These are phyloP conservation scores for Aleiodes testaceus DNA, from an alignment of 2,888 invertebrate genomes.

Conservation along the genomic window DNA sequence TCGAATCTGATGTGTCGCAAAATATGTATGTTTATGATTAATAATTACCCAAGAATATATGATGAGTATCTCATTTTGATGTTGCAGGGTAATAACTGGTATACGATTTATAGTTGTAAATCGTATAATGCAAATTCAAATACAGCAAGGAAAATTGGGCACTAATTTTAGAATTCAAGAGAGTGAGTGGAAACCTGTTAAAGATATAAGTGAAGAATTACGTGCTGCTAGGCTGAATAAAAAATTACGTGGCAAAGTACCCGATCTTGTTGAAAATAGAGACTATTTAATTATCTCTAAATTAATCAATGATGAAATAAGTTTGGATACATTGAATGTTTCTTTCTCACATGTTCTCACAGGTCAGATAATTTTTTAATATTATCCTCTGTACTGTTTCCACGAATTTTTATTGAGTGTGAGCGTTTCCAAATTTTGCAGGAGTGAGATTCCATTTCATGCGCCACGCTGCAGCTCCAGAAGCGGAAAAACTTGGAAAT, in stretches of 20 bases:
- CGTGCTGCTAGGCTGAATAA: background rate
- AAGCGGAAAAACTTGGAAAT: background rate
- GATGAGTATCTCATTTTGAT: background rate
- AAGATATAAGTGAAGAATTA: background rate
- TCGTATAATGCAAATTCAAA: background rate
- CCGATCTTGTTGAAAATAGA: background rate
- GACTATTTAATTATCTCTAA: background rate
- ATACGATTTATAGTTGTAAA: background rate
- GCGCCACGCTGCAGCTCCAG: too few species aligned
- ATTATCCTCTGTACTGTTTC: too few species aligned
- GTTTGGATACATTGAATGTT: background rate
- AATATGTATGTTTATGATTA: too few species aligned
- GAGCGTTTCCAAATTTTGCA: background rate
- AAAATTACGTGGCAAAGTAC: background rate
- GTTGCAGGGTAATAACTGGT: constrained; percentile 1
- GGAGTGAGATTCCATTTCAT: background rate
- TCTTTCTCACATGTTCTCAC: background rate
- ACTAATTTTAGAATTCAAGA: background rate
- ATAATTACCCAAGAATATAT: background rate
- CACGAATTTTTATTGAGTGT: too few species aligned
- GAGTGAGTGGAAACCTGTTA: background rate
- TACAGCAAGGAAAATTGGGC: constrained; percentile 7
- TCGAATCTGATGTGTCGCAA: too few species aligned
- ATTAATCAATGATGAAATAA: background rate
- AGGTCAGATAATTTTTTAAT: background rate